Percentiles rank a stretch among this genome's conserved stretches.
Conservation (phyloP, 2,888 invertebrate genomes). For the Ochlodes sylvanus region DNA sequence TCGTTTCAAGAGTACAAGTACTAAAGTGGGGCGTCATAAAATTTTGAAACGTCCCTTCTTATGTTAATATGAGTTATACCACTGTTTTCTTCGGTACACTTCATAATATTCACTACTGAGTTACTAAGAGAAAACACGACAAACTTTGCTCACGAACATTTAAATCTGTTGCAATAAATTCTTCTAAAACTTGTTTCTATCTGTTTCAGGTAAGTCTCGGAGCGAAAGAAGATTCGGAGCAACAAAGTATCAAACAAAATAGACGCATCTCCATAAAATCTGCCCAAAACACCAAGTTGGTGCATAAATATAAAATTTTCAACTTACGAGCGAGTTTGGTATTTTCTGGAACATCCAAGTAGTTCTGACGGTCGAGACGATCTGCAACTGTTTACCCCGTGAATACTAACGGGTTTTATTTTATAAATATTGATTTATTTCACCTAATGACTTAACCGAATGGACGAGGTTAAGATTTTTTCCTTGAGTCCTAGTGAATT, state of each 20-base stretch:
- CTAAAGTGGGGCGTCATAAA: too few relatives aligned
- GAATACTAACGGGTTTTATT: neutral
- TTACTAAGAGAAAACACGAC: slow-evolving; percentile 15
- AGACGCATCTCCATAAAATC: slow-evolving; percentile 38
- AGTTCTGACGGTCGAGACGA: neutral
- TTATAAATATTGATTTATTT: neutral
- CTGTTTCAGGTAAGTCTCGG: slow-evolving; percentile 39
- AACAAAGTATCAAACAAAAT: slow-evolving; percentile 45
- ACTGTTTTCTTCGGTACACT: too few relatives aligned
- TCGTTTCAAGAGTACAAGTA: too few relatives aligned
- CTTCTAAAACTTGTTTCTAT: slow-evolving; percentile 39
- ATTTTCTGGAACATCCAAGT: slow-evolving; percentile 30
- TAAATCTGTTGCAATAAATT: slow-evolving; percentile 39
- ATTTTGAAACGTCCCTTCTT: too few relatives aligned
- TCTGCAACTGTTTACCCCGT: neutral
- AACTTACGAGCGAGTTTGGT: slow-evolving; percentile 27
- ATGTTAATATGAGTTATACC: too few relatives aligned
- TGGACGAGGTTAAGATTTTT: too few relatives aligned
- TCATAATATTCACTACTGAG: slow-evolving; percentile 1
- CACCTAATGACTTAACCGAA: too few relatives aligned
- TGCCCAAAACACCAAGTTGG: slow-evolving; percentile 36
- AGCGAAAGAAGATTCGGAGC: slow-evolving; percentile 39
- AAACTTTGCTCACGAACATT: slow-evolving; percentile 34
- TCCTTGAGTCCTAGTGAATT: too few relatives aligned
- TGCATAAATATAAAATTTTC: slow-evolving; percentile 39